Percentiles rank a stretch among this genome's conserved stretches.
Conservation (phyloP, 2,797 vertebrate species). For the Thunnus albacares region DNA sequence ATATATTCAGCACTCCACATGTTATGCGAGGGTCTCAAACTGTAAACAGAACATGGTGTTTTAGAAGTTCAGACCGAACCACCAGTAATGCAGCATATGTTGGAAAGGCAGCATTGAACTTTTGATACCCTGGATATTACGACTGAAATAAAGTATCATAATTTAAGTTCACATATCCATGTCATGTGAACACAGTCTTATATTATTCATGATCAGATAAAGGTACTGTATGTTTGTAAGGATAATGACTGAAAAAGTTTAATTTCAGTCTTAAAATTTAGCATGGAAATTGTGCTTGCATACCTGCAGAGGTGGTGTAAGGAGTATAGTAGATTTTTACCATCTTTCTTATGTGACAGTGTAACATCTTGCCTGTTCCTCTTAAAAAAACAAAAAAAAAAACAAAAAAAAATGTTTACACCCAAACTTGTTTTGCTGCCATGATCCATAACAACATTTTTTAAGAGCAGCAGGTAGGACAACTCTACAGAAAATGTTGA, state of each 20-base stretch:
- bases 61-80: slow-evolving; percentile 1
- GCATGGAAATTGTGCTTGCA: not conserved
- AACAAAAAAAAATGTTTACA: not conserved
- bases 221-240: not conserved
- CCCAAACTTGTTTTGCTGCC: not conserved
- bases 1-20: slow-evolving; percentile 2
- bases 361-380: not conserved
- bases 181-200: not conserved
- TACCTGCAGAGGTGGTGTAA: not conserved
- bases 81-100: not conserved
- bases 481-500: not conserved
- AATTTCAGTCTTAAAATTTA: not conserved
- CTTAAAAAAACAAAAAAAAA: not conserved
- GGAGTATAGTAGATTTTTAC: not conserved
- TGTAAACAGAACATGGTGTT: slow-evolving; percentile 9
- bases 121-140: not conserved
- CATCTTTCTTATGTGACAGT: not conserved
- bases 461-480: not conserved
- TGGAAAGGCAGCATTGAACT: not conserved
- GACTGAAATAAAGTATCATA: not conserved
- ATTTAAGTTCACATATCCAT: not conserved
- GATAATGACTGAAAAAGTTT: not conserved
- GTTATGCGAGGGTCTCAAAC: not conserved
- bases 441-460: not conserved
- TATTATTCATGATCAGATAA: slow-evolving; percentile 18